Conservation (phyloP, 2,797 vertebrate species). For the Pelochelys cantorii region DNA sequence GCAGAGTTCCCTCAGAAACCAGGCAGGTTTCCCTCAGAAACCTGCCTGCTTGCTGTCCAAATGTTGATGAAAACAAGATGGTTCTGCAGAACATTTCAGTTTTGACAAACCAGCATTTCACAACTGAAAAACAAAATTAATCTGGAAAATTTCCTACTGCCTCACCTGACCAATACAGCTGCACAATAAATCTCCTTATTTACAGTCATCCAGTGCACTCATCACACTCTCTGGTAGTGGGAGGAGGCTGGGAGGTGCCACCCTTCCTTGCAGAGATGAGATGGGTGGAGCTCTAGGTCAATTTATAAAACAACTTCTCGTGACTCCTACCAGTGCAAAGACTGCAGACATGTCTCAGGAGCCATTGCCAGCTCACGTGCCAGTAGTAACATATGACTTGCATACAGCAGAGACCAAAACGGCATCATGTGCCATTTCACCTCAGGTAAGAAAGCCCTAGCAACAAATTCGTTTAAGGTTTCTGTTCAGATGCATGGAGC, state of each 20-base stretch:
- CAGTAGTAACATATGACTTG: background rate
- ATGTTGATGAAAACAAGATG: background rate
- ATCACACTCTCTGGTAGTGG: background rate
- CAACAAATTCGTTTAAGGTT: background rate
- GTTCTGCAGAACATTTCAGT: background rate
- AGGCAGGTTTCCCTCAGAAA: background rate
- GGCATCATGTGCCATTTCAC: background rate
- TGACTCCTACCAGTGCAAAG: conserved; percentile 53
- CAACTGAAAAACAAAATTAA: background rate
- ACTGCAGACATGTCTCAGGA: conserved; percentile 68
- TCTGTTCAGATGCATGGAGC: background rate
- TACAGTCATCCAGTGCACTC: background rate
- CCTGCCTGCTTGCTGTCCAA: background rate
- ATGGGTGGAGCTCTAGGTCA: conserved; percentile 64
- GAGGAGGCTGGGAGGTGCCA: conserved; percentile 40
- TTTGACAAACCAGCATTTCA: background rate
- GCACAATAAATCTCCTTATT: background rate
- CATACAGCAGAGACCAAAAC: conserved; percentile 5
- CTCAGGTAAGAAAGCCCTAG: conserved; percentile 57
- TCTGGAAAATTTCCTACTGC: background rate
- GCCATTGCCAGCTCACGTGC: conserved; percentile 4
- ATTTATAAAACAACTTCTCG: conserved; percentile 73
- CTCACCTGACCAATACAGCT: background rate
- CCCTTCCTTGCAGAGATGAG: conserved; percentile 48
- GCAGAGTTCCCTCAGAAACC: background rate